A percentile compares a stretch with the other conserved stretches of the same genome.
phyloP scores from a whole-genome alignment of 2,888 invertebrate genomes.

The Macropis europaea region DNA sequence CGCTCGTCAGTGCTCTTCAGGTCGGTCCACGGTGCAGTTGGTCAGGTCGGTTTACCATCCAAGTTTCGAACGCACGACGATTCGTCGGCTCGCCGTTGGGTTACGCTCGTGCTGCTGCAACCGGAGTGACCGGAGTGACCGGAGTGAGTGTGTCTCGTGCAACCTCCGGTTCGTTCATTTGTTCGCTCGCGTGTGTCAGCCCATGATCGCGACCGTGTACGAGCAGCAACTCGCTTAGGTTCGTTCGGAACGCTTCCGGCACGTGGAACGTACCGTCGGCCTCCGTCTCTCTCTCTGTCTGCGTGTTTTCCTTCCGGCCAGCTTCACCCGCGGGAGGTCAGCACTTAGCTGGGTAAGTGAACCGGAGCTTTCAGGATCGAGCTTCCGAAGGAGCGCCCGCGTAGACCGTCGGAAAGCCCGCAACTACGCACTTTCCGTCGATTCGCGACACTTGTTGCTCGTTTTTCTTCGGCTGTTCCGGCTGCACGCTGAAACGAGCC shows the following conservation, averaged over 20 bases:
- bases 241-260: slow-evolving; percentile 59
- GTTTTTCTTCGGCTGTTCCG: slow-evolving; percentile 6
- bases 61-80: slow-evolving; percentile 40
- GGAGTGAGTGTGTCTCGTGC: slow-evolving; percentile 16
- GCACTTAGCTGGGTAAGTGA: slow-evolving; percentile 60
- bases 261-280: slow-evolving; percentile 44
- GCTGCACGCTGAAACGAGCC: too few relatives aligned
- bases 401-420: not conserved
- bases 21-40: slow-evolving; percentile 60
- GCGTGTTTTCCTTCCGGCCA: slow-evolving; percentile 15
- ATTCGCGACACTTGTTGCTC: slow-evolving; percentile 43
- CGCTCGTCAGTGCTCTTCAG: slow-evolving; percentile 52
- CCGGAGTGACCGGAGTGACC: slow-evolving; percentile 31
- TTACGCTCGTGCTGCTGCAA: slow-evolving; percentile 50
- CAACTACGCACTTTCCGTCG: not conserved
- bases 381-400: not conserved
- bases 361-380: not conserved
- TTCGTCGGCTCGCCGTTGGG: slow-evolving; percentile 52
- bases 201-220: not conserved
- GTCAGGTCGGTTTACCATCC: slow-evolving; percentile 42
- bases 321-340: slow-evolving; percentile 63
- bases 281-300: slow-evolving; percentile 41
- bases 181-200: not conserved
- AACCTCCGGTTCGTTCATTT: not conserved
- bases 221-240: too few relatives aligned